Evolutionary conservation across 2,113 vertebrate species (phyloP).

Genomic region (Phaetusa simplex): DNA sequence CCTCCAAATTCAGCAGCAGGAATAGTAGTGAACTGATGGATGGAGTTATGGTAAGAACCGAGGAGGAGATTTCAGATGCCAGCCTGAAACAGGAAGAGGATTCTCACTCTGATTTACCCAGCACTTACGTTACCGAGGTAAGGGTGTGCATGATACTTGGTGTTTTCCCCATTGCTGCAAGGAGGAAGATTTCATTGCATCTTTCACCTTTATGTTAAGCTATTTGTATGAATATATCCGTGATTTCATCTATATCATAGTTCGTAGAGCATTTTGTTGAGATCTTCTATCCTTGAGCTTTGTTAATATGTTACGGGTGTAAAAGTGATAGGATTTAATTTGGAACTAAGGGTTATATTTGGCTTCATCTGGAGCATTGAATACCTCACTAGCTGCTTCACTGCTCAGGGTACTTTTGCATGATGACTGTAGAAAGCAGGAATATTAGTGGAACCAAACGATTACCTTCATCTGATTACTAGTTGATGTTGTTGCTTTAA

Average conservation of each 20-base stretch:
- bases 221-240: not conserved
- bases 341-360: not conserved
- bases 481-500: not conserved
- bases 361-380: not conserved
- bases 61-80: conserved; percentile 66
- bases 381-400: not conserved
- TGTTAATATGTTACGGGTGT: not conserved
- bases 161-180: not conserved
- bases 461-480: not conserved
- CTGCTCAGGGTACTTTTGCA: not conserved
- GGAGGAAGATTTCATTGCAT: not conserved
- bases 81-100: conserved; percentile 72
- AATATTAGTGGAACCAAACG: not conserved
- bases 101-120: conserved; percentile 68
- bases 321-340: not conserved
- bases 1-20: conserved; percentile 76
- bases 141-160: not conserved
- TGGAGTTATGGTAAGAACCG: conserved; percentile 75
- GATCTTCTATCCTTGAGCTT: not conserved
- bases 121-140: conserved; percentile 78
- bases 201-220: not conserved
- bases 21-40: conserved; percentile 75
- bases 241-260: not conserved
- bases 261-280: not conserved
- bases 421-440: not conserved